These are phyloP conservation scores for Linnaemya vulpina DNA, from an alignment of 2,888 invertebrate species.

Conservation along the genomic window DNA sequence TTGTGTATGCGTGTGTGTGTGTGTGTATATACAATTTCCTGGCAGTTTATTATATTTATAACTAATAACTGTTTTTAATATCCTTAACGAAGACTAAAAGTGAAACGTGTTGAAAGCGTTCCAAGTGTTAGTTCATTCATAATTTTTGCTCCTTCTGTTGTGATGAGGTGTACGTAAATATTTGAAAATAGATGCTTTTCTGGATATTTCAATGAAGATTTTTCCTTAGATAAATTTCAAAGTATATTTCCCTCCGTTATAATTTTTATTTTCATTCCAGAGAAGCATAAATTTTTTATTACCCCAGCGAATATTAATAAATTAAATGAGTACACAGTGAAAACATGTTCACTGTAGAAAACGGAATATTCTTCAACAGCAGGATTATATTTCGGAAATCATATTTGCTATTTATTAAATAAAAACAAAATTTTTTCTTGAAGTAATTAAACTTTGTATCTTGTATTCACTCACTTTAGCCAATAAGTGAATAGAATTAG, in stretches of 20 bases:
- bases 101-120: background rate
- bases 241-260: background rate
- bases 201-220: background rate
- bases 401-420: background rate
- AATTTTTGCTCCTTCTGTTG: background rate
- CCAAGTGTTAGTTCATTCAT: background rate
- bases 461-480: too few relatives aligned
- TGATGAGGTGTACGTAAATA: background rate
- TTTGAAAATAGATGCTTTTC: background rate
- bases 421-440: too few relatives aligned
- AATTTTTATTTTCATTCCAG: background rate
- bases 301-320: background rate
- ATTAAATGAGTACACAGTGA: background rate
- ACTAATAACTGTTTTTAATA: background rate
- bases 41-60: slow-evolving; percentile 17
- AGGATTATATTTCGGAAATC: background rate
- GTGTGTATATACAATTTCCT: slow-evolving; percentile 42
- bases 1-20: background rate
- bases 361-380: background rate
- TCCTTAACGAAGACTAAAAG: background rate
- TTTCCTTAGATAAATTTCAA: background rate
- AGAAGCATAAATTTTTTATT: background rate
- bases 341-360: background rate
- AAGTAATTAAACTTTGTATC: too few relatives aligned
- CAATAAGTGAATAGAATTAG: too few relatives aligned